phyloP scores from a whole-genome alignment of 2,113 vertebrate species.

The Petrocephalus zakoni region DNA sequence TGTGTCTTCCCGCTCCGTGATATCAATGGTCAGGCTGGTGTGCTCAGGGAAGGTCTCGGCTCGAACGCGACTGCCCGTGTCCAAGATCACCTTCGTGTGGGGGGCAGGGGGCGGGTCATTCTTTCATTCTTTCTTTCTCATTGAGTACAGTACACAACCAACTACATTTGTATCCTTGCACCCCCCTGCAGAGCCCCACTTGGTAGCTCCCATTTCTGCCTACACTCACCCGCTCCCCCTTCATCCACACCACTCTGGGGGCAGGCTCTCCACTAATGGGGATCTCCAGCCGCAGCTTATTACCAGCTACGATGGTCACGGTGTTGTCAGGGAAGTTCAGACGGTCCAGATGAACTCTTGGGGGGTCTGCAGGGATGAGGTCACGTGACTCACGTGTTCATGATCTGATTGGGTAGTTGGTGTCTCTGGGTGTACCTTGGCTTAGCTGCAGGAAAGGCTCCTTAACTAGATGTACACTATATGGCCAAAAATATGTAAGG shows the following conservation, averaged over 20 bases:
- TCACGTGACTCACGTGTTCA: neutral
- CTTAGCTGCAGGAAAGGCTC: neutral
- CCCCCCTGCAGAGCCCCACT: neutral
- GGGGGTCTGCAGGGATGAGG: conserved; percentile 71
- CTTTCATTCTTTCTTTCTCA: neutral
- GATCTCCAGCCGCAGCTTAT: conserved; percentile 89
- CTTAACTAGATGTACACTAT: neutral
- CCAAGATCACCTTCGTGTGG: conserved; percentile 72
- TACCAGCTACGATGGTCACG: conserved; percentile 86
- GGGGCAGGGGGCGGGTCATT: neutral
- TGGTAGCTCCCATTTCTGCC: neutral
- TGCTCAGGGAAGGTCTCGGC: conserved; percentile 83
- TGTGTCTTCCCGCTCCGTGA: conserved; percentile 83
- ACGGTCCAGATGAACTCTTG: conserved; percentile 80
- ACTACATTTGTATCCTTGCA: neutral
- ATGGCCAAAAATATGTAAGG: neutral
- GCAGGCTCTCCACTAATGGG: conserved; percentile 85
- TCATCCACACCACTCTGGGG: conserved; percentile 88
- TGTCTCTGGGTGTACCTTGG: neutral
- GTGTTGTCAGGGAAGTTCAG: conserved; percentile 82
- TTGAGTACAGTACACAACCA: neutral
- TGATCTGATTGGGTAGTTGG: neutral
- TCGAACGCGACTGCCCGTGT: conserved; percentile 74
- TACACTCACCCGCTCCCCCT: conserved; percentile 80
- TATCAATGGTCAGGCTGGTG: conserved; percentile 85